phyloP scores from a whole-genome alignment of 2,888 invertebrate species.

The Diplazon laetatorius region DNA sequence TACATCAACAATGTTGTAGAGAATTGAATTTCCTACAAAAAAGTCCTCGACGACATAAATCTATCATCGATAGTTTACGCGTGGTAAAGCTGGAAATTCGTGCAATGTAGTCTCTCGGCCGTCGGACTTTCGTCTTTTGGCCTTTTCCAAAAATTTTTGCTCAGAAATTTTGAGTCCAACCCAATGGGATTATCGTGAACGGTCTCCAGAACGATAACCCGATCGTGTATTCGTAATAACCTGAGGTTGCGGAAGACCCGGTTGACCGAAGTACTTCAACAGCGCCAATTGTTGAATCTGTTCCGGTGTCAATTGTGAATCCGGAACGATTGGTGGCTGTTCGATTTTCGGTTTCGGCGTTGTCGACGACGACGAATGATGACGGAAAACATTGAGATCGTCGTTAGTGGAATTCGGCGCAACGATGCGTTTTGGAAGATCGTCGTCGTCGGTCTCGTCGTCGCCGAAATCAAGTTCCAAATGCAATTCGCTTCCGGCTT shows the following conservation, averaged over 20 bases:
- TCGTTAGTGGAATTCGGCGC: slow-evolving; percentile 83
- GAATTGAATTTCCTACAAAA: too few relatives aligned
- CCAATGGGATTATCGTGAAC: slow-evolving; percentile 93
- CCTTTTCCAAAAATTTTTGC: too few relatives aligned
- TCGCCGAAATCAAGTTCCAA: slow-evolving; percentile 93
- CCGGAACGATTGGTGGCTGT: slow-evolving; percentile 73
- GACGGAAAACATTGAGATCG: slow-evolving; percentile 88
- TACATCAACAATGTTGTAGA: too few relatives aligned
- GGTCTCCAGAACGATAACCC: slow-evolving; percentile 89
- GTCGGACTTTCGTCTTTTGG: too few relatives aligned
- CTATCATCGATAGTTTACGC: too few relatives aligned
- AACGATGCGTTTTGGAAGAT: slow-evolving; percentile 81
- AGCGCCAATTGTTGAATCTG: slow-evolving; percentile 90
- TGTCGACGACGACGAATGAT: slow-evolving; percentile 84
- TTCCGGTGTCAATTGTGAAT: slow-evolving; percentile 85
- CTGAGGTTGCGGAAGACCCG: slow-evolving; percentile 85
- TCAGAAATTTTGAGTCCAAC: too few relatives aligned
- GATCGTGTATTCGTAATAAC: slow-evolving; percentile 92
- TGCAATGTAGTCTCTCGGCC: too few relatives aligned
- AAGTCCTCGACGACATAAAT: too few relatives aligned
- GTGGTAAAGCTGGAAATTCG: too few relatives aligned
- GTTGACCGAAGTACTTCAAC: slow-evolving; percentile 87
- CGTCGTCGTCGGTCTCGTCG: slow-evolving; percentile 84
- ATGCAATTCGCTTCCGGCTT: slow-evolving; percentile 94
- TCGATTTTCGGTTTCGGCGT: slow-evolving; percentile 83